Evolutionary conservation across 2,113 vertebrate species (phyloP).

Genomic region (Garra rufa): DNA sequence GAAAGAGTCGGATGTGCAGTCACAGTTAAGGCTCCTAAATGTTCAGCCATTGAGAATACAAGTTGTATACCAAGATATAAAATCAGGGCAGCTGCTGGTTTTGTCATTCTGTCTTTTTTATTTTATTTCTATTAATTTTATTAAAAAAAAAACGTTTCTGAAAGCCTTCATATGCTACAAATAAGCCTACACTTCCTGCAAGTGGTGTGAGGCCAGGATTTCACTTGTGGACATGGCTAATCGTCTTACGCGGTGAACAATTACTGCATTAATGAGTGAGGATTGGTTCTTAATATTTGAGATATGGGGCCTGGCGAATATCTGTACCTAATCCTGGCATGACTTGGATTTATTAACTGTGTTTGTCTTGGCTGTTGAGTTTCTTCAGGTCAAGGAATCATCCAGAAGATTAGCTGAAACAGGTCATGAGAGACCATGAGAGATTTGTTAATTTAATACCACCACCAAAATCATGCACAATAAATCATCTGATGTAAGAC

Average conservation of each 20-base stretch:
- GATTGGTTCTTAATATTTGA: constrained; percentile 66
- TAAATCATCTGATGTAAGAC: constrained; percentile 18
- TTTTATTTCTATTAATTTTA: not conserved
- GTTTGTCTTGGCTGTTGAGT: constrained; percentile 71
- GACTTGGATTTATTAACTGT: constrained; percentile 71
- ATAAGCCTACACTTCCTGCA: constrained; percentile 23
- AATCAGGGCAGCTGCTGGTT: not conserved
- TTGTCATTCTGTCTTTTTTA: not conserved
- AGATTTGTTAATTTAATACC: not conserved
- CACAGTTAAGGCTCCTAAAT: too few species aligned
- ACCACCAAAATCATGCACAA: constrained; percentile 8
- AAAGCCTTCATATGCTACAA: not conserved
- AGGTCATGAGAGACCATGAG: constrained; percentile 12
- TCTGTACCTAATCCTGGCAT: constrained; percentile 70
- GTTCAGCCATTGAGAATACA: not conserved
- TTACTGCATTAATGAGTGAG: constrained; percentile 68
- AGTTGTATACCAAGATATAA: not conserved
- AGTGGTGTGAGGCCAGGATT: constrained; percentile 2
- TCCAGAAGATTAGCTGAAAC: constrained; percentile 51
- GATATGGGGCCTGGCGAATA: constrained; percentile 61
- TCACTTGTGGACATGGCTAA: constrained; percentile 28
- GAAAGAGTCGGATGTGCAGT: not conserved
- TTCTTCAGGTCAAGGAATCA: constrained; percentile 67
- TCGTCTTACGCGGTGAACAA: constrained; percentile 70
- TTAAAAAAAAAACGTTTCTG: not conserved